These are phyloP conservation scores for Umimayanthus chanpuru DNA, from an alignment of 92 coral and sea anemone species.

Conservation along the genomic window DNA sequence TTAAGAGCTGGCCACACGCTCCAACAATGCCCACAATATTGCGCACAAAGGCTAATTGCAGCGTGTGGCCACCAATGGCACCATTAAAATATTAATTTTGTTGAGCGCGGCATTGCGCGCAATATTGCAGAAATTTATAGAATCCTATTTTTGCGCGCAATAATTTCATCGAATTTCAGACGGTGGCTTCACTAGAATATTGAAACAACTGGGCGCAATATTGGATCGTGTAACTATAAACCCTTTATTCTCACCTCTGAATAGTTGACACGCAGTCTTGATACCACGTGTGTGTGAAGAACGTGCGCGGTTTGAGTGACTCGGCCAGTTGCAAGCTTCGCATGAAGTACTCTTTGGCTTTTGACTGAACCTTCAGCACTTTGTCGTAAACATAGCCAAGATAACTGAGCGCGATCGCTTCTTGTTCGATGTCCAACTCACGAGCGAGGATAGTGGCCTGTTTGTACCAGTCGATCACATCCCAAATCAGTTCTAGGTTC, in stretches of 20 bases:
- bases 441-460: slow-evolving; percentile 75
- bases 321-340: slow-evolving; percentile 83
- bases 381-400: slow-evolving; percentile 87
- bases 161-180: no score
- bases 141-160: no score
- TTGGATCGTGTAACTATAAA: no score
- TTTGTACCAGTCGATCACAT: slow-evolving; percentile 49
- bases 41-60: no score
- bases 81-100: no score
- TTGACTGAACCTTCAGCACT: slow-evolving; percentile 69
- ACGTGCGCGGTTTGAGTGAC: slow-evolving; percentile 87
- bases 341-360: slow-evolving; percentile 81
- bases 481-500: slow-evolving; percentile 80
- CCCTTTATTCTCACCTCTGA: slow-evolving; percentile 19
- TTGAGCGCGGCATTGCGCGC: no score
- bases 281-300: slow-evolving; percentile 79
- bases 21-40: no score
- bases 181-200: no score
- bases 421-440: slow-evolving; percentile 84
- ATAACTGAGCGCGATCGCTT: slow-evolving; percentile 83
- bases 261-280: slow-evolving; percentile 63
- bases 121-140: no score
- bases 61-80: no score
- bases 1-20: no score
- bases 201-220: no score